Evolutionary conservation across 2,113 vertebrate genomes (phyloP).

Genomic region (Tor tambroides): DNA sequence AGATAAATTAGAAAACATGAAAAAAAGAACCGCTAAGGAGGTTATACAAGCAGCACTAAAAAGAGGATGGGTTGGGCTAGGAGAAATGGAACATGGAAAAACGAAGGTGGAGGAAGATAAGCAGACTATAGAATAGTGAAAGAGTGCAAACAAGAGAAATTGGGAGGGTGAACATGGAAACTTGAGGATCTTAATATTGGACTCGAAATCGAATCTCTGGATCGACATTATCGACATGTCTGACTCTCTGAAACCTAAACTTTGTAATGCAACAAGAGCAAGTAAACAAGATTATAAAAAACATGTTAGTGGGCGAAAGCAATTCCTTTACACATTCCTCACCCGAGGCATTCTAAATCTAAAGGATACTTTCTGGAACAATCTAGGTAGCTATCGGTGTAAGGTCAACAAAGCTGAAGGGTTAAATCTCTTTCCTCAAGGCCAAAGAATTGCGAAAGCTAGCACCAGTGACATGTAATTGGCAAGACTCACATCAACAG

Average conservation of each 20-base stretch:
- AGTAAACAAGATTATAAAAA: conserved; percentile 20
- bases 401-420: not conserved
- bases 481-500: conserved; percentile 19
- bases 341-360: not conserved
- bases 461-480: not conserved
- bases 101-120: not conserved
- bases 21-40: not conserved
- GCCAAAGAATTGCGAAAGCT: not conserved
- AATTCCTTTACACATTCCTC: not conserved
- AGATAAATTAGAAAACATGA: not conserved
- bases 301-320: not conserved
- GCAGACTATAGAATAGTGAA: not conserved
- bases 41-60: not conserved
- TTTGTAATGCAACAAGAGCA: not conserved
- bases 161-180: not conserved
- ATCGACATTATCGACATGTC: not conserved
- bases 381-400: not conserved
- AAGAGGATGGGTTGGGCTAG: not conserved
- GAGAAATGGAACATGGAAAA: conserved; percentile 16
- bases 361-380: not conserved
- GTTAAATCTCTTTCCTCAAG: not conserved
- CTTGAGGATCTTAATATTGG: not conserved
- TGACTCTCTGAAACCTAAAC: conserved; percentile 19
- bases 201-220: conserved; percentile 13
- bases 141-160: not conserved